Evolutionary conservation across 2,888 invertebrate genomes (phyloP), one percentile per base, ranked within the genome.

Genomic region (Stenchaetothrips biformis): DNA sequence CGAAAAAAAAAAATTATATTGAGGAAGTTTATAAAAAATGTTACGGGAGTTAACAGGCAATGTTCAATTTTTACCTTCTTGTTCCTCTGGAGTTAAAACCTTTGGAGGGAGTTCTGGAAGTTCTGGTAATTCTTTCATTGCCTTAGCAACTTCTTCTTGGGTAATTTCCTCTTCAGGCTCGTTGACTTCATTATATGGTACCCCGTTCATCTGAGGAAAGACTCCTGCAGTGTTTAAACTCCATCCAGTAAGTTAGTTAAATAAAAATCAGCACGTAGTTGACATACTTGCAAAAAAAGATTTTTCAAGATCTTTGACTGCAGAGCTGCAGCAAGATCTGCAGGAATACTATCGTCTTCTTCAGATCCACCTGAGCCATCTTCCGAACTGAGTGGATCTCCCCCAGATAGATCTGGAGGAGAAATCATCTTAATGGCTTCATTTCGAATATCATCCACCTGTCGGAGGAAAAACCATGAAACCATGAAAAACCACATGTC

Each of bases 51-150:
- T 62, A 80, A 80, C 78, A 67, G 81, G 47, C 48, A 81, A 13
- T 79, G 79, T 77, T 79, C 25, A n/a, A n/a, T 48, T 37, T 25
- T 25, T 86, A 92, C 93, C 92, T 90, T 93, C 92, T 85, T 90
- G 87, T 83, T 94, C 89, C 84, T 92, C 91, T 0, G 90, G 89
- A 47, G 91, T 90, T n/a, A 92, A 85, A 83, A 89, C 89, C 7
- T 86, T 86, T 53, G 81, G 82, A 49, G 82, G 81, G 48, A 88
- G 86, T 37, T 87, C 85, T 27, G 87, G 86, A 59, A 86, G 86
- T 67, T 89, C 88, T n/a, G 89, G 85, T 18, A 89, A 86, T 9
- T 89, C 89, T 27, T 91, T 86, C 78, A 89, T 49, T 83, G 87
- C 87, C 87, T 88, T 83, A 74, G 81, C 84, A 80, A 81, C 84